Evolutionary conservation across 30 jellyfish, hydroid and myxozoan genomes (phyloP).

Genomic region (Clytia hemisphaerica): DNA sequence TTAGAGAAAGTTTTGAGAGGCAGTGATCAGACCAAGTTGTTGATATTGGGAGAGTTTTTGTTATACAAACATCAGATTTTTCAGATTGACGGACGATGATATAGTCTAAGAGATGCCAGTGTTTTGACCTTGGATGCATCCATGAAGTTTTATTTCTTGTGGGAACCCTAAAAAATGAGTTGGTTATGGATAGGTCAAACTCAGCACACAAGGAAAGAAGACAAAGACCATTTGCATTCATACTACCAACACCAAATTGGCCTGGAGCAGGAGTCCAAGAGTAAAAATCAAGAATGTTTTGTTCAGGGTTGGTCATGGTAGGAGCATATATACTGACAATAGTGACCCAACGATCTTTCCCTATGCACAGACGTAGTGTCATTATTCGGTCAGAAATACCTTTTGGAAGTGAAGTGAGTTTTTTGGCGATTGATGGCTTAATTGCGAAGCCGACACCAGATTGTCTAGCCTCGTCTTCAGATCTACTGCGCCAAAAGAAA

Average conservation of each 20-base stretch:
- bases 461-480: constrained; percentile 6
- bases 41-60: too few species aligned
- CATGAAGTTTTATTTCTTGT: constrained; percentile 27
- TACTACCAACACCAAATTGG: constrained; percentile 16
- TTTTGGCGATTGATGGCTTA: not conserved
- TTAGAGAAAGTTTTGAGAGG: too few species aligned
- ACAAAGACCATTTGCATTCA: constrained; percentile 23
- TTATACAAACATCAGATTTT: constrained; percentile 14
- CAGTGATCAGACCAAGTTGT: too few species aligned
- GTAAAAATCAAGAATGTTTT: constrained; percentile 8
- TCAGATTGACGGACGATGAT: constrained; percentile 8
- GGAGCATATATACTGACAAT: constrained; percentile 26
- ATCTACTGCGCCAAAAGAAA: constrained; percentile 36
- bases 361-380: constrained; percentile 35
- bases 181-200: constrained; percentile 29
- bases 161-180: constrained; percentile 17
- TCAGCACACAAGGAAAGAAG: constrained; percentile 31
- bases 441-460: constrained; percentile 29
- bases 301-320: constrained; percentile 36
- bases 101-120: constrained; percentile 31
- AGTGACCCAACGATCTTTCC: constrained; percentile 15
- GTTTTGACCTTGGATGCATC: constrained; percentile 46
- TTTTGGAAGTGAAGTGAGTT: constrained; percentile 5
- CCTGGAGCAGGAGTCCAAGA: constrained; percentile 31
- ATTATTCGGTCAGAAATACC: constrained; percentile 36